phyloP scores from a whole-genome alignment of 1,140 invertebrate species.

The Plutomurus gul region DNA sequence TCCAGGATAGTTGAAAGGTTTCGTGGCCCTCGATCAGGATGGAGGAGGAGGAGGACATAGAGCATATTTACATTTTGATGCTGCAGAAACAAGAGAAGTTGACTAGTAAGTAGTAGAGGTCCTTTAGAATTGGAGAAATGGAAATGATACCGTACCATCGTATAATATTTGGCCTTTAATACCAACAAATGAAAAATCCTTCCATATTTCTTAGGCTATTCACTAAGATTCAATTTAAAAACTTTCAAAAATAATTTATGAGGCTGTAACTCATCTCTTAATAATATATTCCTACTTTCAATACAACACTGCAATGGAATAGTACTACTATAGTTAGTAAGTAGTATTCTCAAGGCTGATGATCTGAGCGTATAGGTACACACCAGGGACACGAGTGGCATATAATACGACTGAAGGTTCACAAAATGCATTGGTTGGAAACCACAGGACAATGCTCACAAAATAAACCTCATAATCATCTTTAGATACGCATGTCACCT shows the following conservation, averaged over 20 bases:
- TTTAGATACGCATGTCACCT: too few species aligned
- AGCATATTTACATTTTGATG: conserved; percentile 16
- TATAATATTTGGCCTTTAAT: conserved; percentile 16
- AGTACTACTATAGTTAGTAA: neutral
- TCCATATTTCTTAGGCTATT: neutral
- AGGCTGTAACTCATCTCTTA: conserved; percentile 26
- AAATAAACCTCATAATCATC: too few species aligned
- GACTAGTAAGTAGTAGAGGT: neutral
- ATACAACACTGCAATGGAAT: neutral
- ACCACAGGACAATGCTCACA: too few species aligned
- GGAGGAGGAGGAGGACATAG: conserved; percentile 16
- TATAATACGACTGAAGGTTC: neutral
- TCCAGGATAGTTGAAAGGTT: neutral
- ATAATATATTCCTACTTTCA: conserved; percentile 16
- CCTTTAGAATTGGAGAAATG: neutral
- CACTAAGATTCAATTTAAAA: conserved; percentile 28
- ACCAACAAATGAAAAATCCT: conserved; percentile 19
- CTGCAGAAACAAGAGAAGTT: conserved; percentile 1
- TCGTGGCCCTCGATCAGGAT: neutral
- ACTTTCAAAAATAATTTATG: conserved; percentile 25
- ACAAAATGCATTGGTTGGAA: neutral
- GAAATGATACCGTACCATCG: neutral
- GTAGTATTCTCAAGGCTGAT: neutral
- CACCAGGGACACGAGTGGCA: neutral
- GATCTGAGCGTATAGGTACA: too few species aligned